Evolutionary conservation across 2,113 vertebrate species (phyloP).

Genomic region (Cololabis saira): DNA sequence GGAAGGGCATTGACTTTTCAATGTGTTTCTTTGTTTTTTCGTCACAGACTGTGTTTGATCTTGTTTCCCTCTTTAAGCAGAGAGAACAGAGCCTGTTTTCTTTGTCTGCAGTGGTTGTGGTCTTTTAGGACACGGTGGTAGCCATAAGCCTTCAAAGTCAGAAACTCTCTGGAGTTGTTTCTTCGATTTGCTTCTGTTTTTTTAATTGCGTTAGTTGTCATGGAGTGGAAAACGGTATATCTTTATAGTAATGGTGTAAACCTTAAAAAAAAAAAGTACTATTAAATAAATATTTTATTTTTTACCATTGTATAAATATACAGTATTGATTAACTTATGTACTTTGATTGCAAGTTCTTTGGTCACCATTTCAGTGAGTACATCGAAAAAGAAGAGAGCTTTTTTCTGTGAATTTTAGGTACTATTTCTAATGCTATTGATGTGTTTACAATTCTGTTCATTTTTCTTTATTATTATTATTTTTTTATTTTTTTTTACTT

Average conservation of each 20-base stretch:
- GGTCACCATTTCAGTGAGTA: constrained; percentile 60
- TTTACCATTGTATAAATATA: constrained; percentile 85
- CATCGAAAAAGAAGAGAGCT: constrained; percentile 47
- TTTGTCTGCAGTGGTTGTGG: constrained; percentile 80
- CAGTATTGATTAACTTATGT: constrained; percentile 84
- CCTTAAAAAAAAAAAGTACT: constrained; percentile 70
- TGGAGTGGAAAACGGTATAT: constrained; percentile 83
- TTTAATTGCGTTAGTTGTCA: constrained; percentile 83
- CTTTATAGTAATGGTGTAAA: constrained; percentile 85
- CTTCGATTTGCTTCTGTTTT: constrained; percentile 65
- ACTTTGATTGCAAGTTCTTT: constrained; percentile 79
- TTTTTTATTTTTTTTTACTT: constrained; percentile 16
- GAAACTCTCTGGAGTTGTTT: constrained; percentile 71
- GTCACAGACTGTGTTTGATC: constrained; percentile 80
- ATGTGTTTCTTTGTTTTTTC: constrained; percentile 75
- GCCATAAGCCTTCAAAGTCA: constrained; percentile 81
- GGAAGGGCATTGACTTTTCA: constrained; percentile 67
- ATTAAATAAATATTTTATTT: constrained; percentile 85
- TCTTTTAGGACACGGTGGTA: constrained; percentile 82
- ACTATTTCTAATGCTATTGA: constrained; percentile 80
- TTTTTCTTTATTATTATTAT: constrained; percentile 47
- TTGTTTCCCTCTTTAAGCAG: constrained; percentile 73
- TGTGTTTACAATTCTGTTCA: constrained; percentile 78
- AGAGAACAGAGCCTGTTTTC: constrained; percentile 67
- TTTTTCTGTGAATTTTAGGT: constrained; percentile 78